Base-by-base conservation (phyloP, 2,797 vertebrate genomes). In the Denticeps clupeoides region DNA sequence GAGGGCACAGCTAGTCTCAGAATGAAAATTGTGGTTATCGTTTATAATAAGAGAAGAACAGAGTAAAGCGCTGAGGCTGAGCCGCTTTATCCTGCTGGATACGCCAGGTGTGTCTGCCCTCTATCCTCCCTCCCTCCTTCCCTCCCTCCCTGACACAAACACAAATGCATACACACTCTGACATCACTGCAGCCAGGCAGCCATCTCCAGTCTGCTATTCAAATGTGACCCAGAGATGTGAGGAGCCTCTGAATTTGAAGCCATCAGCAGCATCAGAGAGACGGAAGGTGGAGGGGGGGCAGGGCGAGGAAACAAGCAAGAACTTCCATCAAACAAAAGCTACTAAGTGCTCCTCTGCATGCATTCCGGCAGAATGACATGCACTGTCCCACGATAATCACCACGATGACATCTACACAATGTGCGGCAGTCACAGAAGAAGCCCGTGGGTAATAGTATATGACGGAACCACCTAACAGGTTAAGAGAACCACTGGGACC, bases 281-380 rank as follows among this genome's bases (percentile, higher is more conserved):
- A 33, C 16, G 1, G 10, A n/a, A 5, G 12, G 5, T 19, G 21
- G 23, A 22, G 18, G 11, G 19, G 16, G 35, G 8, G 15, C 32
- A 7, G 56, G 65, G 51, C 53, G 51, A 48, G 22, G 40, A 58
- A 48, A 49, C 64, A 60, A 69, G 63, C 29, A 59, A 50, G 49
- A 60, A 54, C 64, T 62, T 69, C 56, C 51, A 63, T 63, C 62
- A 68, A 67, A 57, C 59, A 64, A 58, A 54, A 19, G 31, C 54
- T 35, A 31, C 33, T 51, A 22, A n/a, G 40, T n/a, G n/a, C n/a
- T n/a, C n/a, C n/a, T 40, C 44, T 31, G 44, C 51, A 31, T n/a
- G n/a, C n/a, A n/a, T n/a, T 44, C n/a, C 44, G 8, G 24, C 31
- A 18, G 9, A 21, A 31, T 2, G 3, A 31, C 18, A 41, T 21